Percentiles rank a stretch among this genome's conserved stretches.
phyloP scores from a whole-genome alignment of 1,140 invertebrate genomes.

The Lethocerus indicus region DNA sequence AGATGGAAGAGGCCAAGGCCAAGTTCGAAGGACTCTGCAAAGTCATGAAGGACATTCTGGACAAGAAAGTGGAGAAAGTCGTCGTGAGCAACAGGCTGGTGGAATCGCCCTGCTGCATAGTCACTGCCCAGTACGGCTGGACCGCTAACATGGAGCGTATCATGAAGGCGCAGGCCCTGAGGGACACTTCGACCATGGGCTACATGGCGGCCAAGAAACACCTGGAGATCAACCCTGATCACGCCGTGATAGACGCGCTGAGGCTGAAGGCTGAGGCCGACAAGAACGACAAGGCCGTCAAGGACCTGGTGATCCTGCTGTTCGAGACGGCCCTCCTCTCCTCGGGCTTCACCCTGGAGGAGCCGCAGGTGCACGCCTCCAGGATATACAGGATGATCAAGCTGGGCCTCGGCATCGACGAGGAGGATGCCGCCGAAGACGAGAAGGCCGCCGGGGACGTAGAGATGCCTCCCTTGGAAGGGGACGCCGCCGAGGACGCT shows the following conservation, averaged over 20 bases:
- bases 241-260: slow-evolving; percentile 82
- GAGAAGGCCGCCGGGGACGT: slow-evolving; percentile 42
- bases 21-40: slow-evolving; percentile 92
- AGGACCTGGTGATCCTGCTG: slow-evolving; percentile 82
- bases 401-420: slow-evolving; percentile 87
- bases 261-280: slow-evolving; percentile 82
- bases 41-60: slow-evolving; percentile 94
- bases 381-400: slow-evolving; percentile 91
- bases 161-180: slow-evolving; percentile 94
- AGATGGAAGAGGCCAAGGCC: slow-evolving; percentile 82
- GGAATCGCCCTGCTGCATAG: slow-evolving; percentile 95
- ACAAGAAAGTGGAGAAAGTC: slow-evolving; percentile 96
- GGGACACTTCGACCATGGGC: slow-evolving; percentile 92
- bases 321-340: slow-evolving; percentile 83
- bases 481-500: slow-evolving; percentile 70
- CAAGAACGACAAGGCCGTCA: slow-evolving; percentile 94
- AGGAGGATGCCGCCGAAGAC: slow-evolving; percentile 58
- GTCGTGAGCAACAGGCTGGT: slow-evolving; percentile 87
- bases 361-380: slow-evolving; percentile 67
- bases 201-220: slow-evolving; percentile 98
- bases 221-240: slow-evolving; percentile 94
- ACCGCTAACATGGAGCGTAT: slow-evolving; percentile 99
- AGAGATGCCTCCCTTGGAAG: slow-evolving; percentile 62
- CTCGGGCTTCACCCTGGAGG: slow-evolving; percentile 81
- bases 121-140: slow-evolving; percentile 98